Percentiles rank a stretch among this genome's conserved stretches.
Conservation (phyloP, 2,113 vertebrate genomes). For the Syrrhaptes paradoxus region DNA sequence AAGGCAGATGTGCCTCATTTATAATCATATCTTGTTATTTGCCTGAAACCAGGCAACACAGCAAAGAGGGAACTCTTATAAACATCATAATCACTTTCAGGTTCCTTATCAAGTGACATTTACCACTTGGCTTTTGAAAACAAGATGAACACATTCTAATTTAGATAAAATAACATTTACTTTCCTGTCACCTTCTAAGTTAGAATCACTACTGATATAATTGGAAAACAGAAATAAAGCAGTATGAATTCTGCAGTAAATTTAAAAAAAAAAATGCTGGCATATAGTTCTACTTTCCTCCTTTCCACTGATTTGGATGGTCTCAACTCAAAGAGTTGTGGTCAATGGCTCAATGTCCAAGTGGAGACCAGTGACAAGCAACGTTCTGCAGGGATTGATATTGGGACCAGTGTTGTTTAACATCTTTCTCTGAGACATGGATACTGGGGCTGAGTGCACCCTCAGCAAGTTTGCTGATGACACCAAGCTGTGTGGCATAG, state of each 20-base stretch:
- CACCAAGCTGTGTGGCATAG: too few species aligned
- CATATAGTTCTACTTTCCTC: not conserved
- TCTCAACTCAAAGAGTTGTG: too few species aligned
- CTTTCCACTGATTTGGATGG: not conserved
- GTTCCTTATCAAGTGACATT: not conserved
- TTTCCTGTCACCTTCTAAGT: not conserved
- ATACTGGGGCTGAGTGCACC: too few species aligned
- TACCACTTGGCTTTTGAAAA: not conserved
- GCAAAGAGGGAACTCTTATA: not conserved
- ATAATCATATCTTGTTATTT: not conserved
- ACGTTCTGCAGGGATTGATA: too few species aligned
- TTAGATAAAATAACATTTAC: not conserved
- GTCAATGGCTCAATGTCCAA: too few species aligned
- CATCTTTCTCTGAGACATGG: too few species aligned
- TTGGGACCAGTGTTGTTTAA: too few species aligned
- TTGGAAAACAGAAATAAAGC: not conserved
- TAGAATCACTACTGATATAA: not conserved
- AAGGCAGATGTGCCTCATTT: not conserved
- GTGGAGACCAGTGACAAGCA: too few species aligned
- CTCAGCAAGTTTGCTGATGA: too few species aligned
- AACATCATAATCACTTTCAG: not conserved
- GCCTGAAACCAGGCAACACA: not conserved
- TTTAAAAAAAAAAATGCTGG: not conserved
- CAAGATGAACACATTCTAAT: not conserved
- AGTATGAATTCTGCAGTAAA: not conserved